These are phyloP conservation scores for Myotis yumanensis DNA, from an alignment of 2,113 vertebrate genomes.

Conservation along the genomic window DNA sequence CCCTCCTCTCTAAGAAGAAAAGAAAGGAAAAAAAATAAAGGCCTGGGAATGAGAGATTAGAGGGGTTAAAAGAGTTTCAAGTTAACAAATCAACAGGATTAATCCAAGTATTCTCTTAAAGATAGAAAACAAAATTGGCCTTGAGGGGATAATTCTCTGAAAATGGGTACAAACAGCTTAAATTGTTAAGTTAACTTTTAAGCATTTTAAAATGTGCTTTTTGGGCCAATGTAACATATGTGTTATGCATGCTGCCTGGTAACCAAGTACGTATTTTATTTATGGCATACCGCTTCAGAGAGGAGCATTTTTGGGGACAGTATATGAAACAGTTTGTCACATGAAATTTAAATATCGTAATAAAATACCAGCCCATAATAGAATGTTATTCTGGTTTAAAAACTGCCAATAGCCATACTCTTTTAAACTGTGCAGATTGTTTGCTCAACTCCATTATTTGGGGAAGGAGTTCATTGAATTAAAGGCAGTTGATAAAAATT, in stretches of 20 bases:
- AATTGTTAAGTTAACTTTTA: conserved; percentile 78
- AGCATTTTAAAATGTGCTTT: conserved; percentile 62
- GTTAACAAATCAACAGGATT: conserved; percentile 42
- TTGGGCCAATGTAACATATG: conserved; percentile 72
- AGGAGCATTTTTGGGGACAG: conserved; percentile 71
- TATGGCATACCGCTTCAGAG: conserved; percentile 70
- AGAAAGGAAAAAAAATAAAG: neutral
- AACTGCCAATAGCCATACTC: neutral
- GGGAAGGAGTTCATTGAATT: conserved; percentile 14
- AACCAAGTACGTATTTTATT: conserved; percentile 73
- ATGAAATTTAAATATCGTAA: conserved; percentile 71
- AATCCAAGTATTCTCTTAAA: conserved; percentile 60
- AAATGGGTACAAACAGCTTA: conserved; percentile 64
- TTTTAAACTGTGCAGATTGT: neutral
- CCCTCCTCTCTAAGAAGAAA: conserved; percentile 29
- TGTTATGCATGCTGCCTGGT: conserved; percentile 69
- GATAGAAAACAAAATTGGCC: conserved; percentile 72
- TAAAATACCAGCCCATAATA: conserved; percentile 57
- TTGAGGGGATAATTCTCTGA: conserved; percentile 62
- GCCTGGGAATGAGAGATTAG: neutral
- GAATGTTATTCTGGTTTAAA: conserved; percentile 61
- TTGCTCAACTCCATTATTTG: conserved; percentile 34
- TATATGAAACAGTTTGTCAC: conserved; percentile 63
- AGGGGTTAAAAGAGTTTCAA: conserved; percentile 52
- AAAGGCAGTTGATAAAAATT: conserved; percentile 57